phyloP scores from a whole-genome alignment of 2,888 invertebrate genomes.

The Catocala nupta region DNA sequence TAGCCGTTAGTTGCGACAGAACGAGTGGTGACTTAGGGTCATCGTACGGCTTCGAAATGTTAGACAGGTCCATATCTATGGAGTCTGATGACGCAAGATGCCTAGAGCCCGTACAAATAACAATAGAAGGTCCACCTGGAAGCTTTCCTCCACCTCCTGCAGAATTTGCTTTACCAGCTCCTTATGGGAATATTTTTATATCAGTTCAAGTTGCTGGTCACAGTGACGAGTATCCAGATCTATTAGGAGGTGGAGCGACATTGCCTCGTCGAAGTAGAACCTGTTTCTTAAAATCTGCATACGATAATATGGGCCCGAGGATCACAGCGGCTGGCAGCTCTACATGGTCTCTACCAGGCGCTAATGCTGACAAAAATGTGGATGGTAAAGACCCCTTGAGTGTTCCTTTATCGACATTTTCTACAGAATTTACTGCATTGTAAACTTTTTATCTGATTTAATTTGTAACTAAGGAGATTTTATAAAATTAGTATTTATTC shows the following conservation, averaged over 20 bases:
- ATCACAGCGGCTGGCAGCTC: conserved; percentile 96
- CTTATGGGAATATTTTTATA: conserved; percentile 93
- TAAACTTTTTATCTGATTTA: conserved; percentile 49
- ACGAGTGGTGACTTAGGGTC: conserved; percentile 89
- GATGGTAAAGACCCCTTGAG: conserved; percentile 60
- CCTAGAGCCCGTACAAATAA: conserved; percentile 88
- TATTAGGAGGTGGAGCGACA: conserved; percentile 87
- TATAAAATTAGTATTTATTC: too few species aligned
- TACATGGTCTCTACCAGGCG: conserved; percentile 92
- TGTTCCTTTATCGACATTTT: conserved; percentile 77
- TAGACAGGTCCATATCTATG: conserved; percentile 81
- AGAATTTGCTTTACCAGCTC: conserved; percentile 82
- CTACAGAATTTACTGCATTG: conserved; percentile 83
- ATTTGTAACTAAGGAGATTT: neutral
- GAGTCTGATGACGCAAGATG: conserved; percentile 82
- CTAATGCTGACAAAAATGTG: conserved; percentile 67
- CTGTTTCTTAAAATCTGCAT: conserved; percentile 89
- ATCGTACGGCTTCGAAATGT: conserved; percentile 84
- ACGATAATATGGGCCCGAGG: conserved; percentile 96
- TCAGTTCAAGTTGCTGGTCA: conserved; percentile 92
- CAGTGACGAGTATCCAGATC: conserved; percentile 92
- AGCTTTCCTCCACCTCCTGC: conserved; percentile 81
- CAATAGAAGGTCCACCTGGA: conserved; percentile 85
- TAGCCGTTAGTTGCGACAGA: conserved; percentile 88
- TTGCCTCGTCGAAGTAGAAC: conserved; percentile 84